Evolutionary conservation across 2,113 vertebrate genomes (phyloP).

Genomic region (Merops nubicus): DNA sequence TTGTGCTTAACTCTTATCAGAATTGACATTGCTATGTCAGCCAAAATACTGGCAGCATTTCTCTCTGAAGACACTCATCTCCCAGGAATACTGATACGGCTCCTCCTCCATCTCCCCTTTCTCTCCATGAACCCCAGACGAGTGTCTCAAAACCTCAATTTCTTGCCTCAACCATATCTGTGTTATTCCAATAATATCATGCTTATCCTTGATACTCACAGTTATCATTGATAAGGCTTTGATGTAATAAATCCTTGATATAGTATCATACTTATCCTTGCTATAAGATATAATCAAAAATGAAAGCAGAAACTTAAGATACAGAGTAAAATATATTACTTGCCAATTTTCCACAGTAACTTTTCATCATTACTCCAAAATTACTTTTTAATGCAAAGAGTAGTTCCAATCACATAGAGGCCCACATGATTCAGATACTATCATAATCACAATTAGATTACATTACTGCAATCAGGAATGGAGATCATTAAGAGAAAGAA

Average conservation of each 20-base stretch:
- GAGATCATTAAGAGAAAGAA: slow-evolving; percentile 99
- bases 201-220: slow-evolving; percentile 70
- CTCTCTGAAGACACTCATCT: slow-evolving; percentile 26
- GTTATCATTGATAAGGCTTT: slow-evolving; percentile 79
- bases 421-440: slow-evolving; percentile 99
- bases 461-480: slow-evolving; percentile 99
- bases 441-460: slow-evolving; percentile 99
- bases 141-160: slow-evolving; percentile 70
- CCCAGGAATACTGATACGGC: slow-evolving; percentile 39
- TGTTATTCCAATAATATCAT: slow-evolving; percentile 71
- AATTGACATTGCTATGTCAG: slow-evolving; percentile 55
- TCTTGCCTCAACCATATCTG: slow-evolving; percentile 64
- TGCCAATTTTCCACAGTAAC: slow-evolving; percentile 98
- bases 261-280: slow-evolving; percentile 79
- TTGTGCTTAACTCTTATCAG: slow-evolving; percentile 59
- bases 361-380: slow-evolving; percentile 99
- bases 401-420: slow-evolving; percentile 99
- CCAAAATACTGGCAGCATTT: slow-evolving; percentile 41
- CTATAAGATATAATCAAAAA: slow-evolving; percentile 85
- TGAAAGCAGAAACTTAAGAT: slow-evolving; percentile 85
- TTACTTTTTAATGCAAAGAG: slow-evolving; percentile 99
- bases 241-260: slow-evolving; percentile 84
- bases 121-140: slow-evolving; percentile 46
- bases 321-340: slow-evolving; percentile 95
- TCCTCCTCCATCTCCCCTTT: slow-evolving; percentile 17